Evolutionary conservation across 2,797 vertebrate species (phyloP).

Genomic region (Pipistrellus pipistrellus): DNA sequence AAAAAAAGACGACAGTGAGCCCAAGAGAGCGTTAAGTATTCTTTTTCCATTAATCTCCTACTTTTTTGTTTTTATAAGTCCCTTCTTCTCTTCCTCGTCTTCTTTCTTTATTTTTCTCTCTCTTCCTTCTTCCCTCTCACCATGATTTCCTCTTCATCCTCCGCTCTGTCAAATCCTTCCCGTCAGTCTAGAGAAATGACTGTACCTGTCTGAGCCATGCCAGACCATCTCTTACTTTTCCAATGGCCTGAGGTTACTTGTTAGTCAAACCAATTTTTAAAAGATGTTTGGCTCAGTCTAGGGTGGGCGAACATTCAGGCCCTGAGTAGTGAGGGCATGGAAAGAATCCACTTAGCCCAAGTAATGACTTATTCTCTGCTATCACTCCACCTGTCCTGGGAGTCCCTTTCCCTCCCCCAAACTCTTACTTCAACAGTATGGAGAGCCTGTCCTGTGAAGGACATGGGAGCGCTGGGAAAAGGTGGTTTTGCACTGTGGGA

Average conservation of each 20-base stretch:
- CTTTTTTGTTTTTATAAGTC: conserved; percentile 85
- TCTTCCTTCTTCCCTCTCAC: conserved; percentile 66
- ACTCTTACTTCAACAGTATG: background rate
- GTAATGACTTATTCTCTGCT: conserved; percentile 54
- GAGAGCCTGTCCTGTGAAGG: background rate
- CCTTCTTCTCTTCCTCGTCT: conserved; percentile 75
- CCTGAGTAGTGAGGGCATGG: background rate
- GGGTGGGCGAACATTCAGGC: conserved; percentile 10
- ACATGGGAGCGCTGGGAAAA: background rate
- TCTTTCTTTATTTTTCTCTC: conserved; percentile 75
- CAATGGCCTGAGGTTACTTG: conserved; percentile 83
- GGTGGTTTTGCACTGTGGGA: background rate
- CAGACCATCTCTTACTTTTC: conserved; percentile 79
- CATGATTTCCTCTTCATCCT: conserved; percentile 68
- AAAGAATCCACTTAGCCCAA: conserved; percentile 41
- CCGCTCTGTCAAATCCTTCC: conserved; percentile 72
- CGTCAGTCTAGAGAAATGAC: conserved; percentile 78
- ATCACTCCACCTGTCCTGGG: conserved; percentile 57
- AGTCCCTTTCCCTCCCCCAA: background rate
- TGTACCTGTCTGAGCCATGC: conserved; percentile 71
- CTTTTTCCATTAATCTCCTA: conserved; percentile 88
- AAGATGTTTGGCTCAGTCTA: conserved; percentile 64
- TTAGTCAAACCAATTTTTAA: conserved; percentile 83
- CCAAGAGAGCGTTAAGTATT: conserved; percentile 88
- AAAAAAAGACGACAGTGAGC: conserved; percentile 55